phyloP scores from a whole-genome alignment of 2,113 vertebrate species.

The Plecturocebus donacophilus region DNA sequence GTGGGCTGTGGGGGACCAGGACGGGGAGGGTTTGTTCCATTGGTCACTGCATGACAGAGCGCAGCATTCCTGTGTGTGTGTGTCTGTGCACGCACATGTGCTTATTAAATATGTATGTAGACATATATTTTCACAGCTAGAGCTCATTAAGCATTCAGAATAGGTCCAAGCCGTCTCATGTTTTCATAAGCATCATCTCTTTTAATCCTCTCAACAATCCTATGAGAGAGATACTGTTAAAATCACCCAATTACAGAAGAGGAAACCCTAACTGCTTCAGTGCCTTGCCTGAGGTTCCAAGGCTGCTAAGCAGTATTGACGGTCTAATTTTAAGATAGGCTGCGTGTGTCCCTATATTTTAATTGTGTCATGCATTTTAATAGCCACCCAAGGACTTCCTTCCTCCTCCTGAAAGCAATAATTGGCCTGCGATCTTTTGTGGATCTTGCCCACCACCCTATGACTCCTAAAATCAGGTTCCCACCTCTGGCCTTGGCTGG shows the following conservation, averaged over 20 bases:
- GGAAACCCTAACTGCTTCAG: not conserved
- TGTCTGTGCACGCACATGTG: fast-evolving
- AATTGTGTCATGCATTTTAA: not conserved
- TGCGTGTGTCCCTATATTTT: not conserved
- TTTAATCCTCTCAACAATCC: not conserved
- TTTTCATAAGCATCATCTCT: not conserved
- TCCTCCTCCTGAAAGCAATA: not conserved
- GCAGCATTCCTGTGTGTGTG: not conserved
- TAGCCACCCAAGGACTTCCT: not conserved
- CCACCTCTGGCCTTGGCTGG: not conserved
- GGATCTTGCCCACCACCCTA: not conserved
- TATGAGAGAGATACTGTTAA: not conserved
- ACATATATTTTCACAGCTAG: not conserved
- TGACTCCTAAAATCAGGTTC: not conserved
- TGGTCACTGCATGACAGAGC: not conserved
- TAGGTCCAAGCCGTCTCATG: not conserved
- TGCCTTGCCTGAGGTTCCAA: not conserved
- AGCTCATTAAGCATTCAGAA: not conserved
- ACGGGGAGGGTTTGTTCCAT: not conserved
- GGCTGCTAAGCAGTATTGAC: not conserved
- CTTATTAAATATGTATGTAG: not conserved
- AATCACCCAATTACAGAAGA: not conserved
- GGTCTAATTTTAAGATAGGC: not conserved
- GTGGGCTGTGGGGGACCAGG: fast-evolving
- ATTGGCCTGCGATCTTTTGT: not conserved